Base-by-base conservation (phyloP, 2,888 invertebrate species). In the Nomada lathburiana region DNA sequence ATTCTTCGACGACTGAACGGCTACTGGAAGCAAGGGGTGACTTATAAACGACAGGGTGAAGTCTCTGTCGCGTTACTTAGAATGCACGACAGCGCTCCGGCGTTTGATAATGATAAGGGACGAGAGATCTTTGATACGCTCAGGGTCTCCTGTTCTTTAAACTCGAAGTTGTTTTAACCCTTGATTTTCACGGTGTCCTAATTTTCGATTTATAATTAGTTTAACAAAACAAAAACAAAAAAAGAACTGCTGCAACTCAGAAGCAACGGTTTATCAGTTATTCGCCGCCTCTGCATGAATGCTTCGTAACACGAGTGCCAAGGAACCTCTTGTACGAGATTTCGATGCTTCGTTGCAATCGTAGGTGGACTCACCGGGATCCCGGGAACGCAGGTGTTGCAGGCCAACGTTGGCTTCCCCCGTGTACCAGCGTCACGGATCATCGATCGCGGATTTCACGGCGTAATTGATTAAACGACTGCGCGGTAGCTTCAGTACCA, bases 1-100 rank as follows among this genome's bases (percentile, higher is more conserved):
- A 75, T 75, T 72, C 79, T 65, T 70, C 75, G 80, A 75, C 44
- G 75, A 53, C 50, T 65, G 65, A 80, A 57, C 53, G 80, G 47
- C 47, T 47, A 53, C 26, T 78, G 78, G 60, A 80, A 70, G 44
- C 59, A 36, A 44, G 44, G 80, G 73, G 73, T 63, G 50, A 63
- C 50, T 63, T 20, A 44, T 9, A 53, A 78, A 60, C 73, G 55
- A 78, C 50, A 44, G 62, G 65, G 62, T 52, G 52, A 80, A 57
- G 47, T 50, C n/a, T 23, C 36, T 60, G 42, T 59, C 13, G 26
- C 47, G 13, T 26, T 57, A 57, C 62, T 57, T 20, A 36, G 57
- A 57, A 63, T 20, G 64, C 47, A 11, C 10, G 42, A 44, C 29
- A 44, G 57, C 55, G 7, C 47, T 29, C 59, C 42, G 7, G 13